Base-by-base conservation (phyloP, 2,888 invertebrate genomes). In the Gari tellinella region DNA sequence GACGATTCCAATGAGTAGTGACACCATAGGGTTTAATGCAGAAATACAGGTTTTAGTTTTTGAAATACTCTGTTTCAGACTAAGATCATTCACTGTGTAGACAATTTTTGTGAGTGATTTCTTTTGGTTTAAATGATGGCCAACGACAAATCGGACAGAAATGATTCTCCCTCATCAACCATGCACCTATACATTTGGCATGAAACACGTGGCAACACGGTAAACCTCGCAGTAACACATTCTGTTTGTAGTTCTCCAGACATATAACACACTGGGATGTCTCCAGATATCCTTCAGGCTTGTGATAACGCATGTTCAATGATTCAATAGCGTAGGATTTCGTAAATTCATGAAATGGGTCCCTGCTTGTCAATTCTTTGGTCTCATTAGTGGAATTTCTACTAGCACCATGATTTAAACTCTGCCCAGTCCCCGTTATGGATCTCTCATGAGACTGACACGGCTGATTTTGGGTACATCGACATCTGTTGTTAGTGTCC, bases 151-250 rank as follows among this genome's bases (percentile, higher is more conserved):
- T 91, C 1, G 94, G 94, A 77, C 94, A 94, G 72, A 93, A 92
- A 80, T 93, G 93, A 80, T 93, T 93, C 75, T 93, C 93, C 58
- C 93, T 86, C 7, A 89, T 88, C 15, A 94, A 87, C 94, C 94
- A 94, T 15, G 88, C 82, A 80, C 92, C 85, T 46, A 94, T 93
- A 83, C 94, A 94, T n/a, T 89, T 81, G 72, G 92, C 90, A 80
- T 94, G 94, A 84, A 93, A 94, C 62, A 90, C 90, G 81, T 94
- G 94, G 5, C 92, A 92, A 85, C 94, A 94, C 1, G 94, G 93
- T 63, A 94, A 88, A 1, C 93, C 93, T 82, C 93, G 93, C 38
- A 94, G 83, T 19, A 89, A 61, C 4, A 89, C 89, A 8, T 90
- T 90, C 40, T 80, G 76, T 23, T 76, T 72, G 79, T 93, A 93